Evolutionary conservation across 2,797 vertebrate species (phyloP).

Genomic region (Cirrhinus mrigala): DNA sequence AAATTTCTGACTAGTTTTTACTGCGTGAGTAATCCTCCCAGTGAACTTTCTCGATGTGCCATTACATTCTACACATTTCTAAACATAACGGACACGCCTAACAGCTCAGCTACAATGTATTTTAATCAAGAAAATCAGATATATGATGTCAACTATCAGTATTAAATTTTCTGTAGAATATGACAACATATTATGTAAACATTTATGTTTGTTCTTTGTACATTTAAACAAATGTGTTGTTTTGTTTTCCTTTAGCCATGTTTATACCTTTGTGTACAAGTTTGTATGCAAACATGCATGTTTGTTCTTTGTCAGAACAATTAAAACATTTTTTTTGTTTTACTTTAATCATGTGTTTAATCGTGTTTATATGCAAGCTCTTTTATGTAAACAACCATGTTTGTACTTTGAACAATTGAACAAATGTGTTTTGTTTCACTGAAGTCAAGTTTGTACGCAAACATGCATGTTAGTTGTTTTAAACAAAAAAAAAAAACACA

Average conservation of each 20-base stretch:
- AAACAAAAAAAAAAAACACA: neutral
- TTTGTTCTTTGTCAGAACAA: neutral
- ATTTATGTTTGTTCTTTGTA: neutral
- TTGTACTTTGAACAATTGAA: neutral
- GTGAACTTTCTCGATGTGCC: neutral
- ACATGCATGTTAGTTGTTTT: neutral
- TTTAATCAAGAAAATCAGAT: neutral
- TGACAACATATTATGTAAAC: neutral
- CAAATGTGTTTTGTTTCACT: neutral
- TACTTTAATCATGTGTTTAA: neutral
- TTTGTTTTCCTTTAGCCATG: neutral
- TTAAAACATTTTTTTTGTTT: neutral
- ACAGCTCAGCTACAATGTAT: neutral
- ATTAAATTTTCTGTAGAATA: neutral
- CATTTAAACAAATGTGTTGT: neutral
- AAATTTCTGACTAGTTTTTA: conserved; percentile 3
- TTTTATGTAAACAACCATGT: neutral
- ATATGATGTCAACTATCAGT: neutral
- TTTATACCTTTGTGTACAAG: neutral
- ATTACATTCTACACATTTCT: neutral
- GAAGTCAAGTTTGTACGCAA: neutral
- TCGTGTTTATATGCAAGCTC: neutral
- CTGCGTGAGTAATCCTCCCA: neutral
- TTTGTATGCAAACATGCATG: neutral
- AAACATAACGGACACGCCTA: neutral